Percentiles rank a stretch among this genome's conserved stretches.
Conservation (phyloP, 1,140 invertebrate species). For the Drosophila quadrilineata region DNA sequence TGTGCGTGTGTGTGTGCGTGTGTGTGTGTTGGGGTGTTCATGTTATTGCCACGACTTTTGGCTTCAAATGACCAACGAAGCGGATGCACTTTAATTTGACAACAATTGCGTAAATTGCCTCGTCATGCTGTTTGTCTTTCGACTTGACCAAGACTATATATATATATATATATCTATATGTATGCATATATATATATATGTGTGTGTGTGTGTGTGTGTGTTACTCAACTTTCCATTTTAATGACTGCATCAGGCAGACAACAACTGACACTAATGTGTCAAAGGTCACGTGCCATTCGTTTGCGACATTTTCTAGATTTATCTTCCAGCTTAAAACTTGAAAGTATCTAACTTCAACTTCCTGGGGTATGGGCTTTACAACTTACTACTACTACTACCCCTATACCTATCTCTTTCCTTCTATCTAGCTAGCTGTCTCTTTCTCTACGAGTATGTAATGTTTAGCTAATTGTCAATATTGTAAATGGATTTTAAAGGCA, state of each 20-base stretch:
- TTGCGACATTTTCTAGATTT: constrained; percentile 72
- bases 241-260: constrained; percentile 35
- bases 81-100: constrained; percentile 81
- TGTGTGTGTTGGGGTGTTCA: constrained; percentile 15
- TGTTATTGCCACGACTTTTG: constrained; percentile 33
- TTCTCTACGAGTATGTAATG: too few species aligned
- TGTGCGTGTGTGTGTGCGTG: not conserved
- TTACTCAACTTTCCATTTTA: constrained; percentile 36
- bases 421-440: too few species aligned
- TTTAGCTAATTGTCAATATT: too few species aligned
- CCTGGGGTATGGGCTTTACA: too few species aligned
- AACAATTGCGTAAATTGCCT: constrained; percentile 80
- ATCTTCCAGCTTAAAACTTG: constrained; percentile 50
- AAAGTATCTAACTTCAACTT: constrained; percentile 38
- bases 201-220: constrained; percentile 11
- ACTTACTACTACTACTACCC: too few species aligned
- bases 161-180: not conserved
- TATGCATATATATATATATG: not conserved
- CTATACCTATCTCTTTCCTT: too few species aligned
- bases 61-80: constrained; percentile 80
- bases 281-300: constrained; percentile 80
- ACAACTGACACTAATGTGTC: constrained; percentile 80
- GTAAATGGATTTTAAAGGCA: not conserved
- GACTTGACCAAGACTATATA: constrained; percentile 26
- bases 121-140: constrained; percentile 72